A percentile compares a stretch with the other conserved stretches of the same genome.
phyloP scores from a whole-genome alignment of 2,797 vertebrate species.

The Gobionotothen gibberifrons region DNA sequence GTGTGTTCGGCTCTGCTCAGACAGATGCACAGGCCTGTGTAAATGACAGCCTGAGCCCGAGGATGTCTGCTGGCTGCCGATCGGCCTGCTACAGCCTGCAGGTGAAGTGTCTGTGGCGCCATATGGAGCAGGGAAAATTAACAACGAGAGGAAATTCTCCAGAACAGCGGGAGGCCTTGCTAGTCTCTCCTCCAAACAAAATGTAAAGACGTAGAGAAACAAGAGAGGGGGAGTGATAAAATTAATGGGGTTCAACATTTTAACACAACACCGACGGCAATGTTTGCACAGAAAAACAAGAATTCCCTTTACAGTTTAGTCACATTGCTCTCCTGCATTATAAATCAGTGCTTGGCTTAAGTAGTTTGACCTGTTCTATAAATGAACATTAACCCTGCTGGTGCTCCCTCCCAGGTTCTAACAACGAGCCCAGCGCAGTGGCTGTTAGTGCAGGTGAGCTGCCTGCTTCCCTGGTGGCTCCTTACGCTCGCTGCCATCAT shows the following conservation, averaged over 20 bases:
- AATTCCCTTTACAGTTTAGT: constrained; percentile 91
- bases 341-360: constrained; percentile 90
- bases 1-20: constrained; percentile 78
- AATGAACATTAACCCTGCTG: constrained; percentile 86
- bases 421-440: constrained; percentile 63
- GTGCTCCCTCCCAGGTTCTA: constrained; percentile 64
- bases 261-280: constrained; percentile 97
- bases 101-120: constrained; percentile 99
- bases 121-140: constrained; percentile 99
- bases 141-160: constrained; percentile 99
- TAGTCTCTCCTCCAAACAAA: constrained; percentile 90
- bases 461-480: constrained; percentile 83
- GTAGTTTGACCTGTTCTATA: constrained; percentile 88
- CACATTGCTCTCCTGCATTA: constrained; percentile 89
- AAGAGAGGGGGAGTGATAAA: constrained; percentile 95
- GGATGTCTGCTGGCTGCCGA: constrained; percentile 95
- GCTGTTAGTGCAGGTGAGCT: constrained; percentile 85
- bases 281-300: constrained; percentile 94
- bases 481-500: constrained; percentile 82
- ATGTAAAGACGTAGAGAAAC: constrained; percentile 96
- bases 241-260: constrained; percentile 99
- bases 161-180: constrained; percentile 92
- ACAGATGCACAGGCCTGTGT: constrained; percentile 95
- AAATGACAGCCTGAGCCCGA: constrained; percentile 99
- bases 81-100: constrained; percentile 98